Base-by-base conservation (phyloP, 2,797 vertebrate genomes). In the Hafferia zeledoni region DNA sequence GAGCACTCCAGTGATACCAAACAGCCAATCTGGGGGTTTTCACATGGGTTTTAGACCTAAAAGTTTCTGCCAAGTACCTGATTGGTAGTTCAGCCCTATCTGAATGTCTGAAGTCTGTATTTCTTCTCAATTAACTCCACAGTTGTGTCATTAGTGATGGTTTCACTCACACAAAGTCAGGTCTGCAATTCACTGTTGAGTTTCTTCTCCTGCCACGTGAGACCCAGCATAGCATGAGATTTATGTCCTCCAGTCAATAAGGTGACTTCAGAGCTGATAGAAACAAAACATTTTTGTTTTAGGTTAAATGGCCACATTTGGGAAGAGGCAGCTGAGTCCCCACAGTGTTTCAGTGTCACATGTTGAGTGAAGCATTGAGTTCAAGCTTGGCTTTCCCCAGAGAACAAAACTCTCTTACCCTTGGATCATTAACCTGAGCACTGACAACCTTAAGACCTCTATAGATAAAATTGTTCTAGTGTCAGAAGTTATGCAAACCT, bases 141-240 rank as follows among this genome's bases (percentile, higher is more conserved):
- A 17, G 18, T 2, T 30, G 28, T 11, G 2, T 5, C 11, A 11
- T n/a, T 13, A 6, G 7, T 3, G 52, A 3, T 37, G 3, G 6
- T 17, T 27, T 69, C 16, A 0, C 25, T 60, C 5, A 0, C 16
- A 3, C 37, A 2, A 6, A 15, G 41, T 20, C 1, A 0, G 39
- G 27, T 49, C 49, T 84, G 13, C 30, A 17, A 3, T 69, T 60
- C 5, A 1, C 33, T 23, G 16, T 25, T 1, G 22, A 46, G 49
- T 72, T 84, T 37, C 28, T 83, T 31, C 31, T 41, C 27, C n/a
- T 55, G 53, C 55, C 13, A 0, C 3, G 0, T 18, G 28, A 63
- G 44, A 43, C 11, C 23, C 50, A 57, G 57, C 37, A 17, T 11
- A 18, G 31, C 31, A 25, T 6, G 60, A 41, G 49, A n/a, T 59